These are phyloP conservation scores for Cinara cedri DNA, from an alignment of 2,888 invertebrate species.

Conservation along the genomic window DNA sequence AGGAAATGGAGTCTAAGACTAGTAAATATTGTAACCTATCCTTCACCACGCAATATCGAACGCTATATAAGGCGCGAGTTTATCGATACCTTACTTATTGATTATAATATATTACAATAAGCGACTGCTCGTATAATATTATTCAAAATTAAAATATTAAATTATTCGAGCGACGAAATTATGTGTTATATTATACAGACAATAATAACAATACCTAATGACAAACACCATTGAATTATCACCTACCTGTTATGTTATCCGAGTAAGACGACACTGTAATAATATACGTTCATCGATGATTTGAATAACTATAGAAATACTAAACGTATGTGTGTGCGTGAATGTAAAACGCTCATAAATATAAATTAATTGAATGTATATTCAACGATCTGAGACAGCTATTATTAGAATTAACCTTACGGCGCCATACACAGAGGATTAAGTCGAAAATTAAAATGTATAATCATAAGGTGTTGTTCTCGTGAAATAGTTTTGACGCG, in stretches of 20 bases:
- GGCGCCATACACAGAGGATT: background rate
- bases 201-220: background rate
- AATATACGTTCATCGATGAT: too few species aligned
- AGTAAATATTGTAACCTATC: background rate
- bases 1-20: background rate
- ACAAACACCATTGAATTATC: background rate
- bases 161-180: background rate
- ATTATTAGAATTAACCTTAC: conserved; percentile 18
- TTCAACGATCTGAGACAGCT: background rate
- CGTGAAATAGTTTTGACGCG: too few species aligned
- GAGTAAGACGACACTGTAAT: too few species aligned
- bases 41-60: too few species aligned
- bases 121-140: background rate
- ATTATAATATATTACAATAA: too few species aligned
- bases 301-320: background rate
- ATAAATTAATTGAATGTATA: background rate
- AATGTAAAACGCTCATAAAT: background rate
- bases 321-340: too few species aligned
- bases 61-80: too few species aligned
- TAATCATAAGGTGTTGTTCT: background rate
- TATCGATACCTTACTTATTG: too few species aligned
- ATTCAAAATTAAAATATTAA: background rate
- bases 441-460: background rate
- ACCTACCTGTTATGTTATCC: background rate
- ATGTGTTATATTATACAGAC: background rate